These are phyloP conservation scores for Gymnothorax javanicus DNA, from an alignment of 2,797 vertebrate genomes.

Conservation along the genomic window DNA sequence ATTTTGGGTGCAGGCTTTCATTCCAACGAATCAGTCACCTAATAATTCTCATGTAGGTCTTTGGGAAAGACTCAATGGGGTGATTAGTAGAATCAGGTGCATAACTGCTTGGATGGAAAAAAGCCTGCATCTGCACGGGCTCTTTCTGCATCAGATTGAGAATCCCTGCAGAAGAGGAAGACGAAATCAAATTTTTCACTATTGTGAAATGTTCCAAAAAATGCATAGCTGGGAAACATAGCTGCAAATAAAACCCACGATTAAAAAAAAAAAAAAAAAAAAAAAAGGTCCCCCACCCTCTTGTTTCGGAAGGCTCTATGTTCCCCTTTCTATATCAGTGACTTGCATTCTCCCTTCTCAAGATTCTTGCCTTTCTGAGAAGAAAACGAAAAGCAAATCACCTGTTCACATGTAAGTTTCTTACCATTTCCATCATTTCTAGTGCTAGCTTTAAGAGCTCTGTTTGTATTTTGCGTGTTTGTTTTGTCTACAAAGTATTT, in stretches of 20 bases:
- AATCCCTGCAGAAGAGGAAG: not conserved
- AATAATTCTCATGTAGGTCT: no score
- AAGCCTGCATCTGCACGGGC: no score
- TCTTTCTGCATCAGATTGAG: no score
- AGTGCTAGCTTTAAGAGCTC: not conserved
- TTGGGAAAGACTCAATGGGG: no score
- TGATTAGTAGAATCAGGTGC: no score
- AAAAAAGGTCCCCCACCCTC: not conserved
- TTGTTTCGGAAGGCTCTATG: not conserved
- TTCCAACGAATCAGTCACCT: no score
- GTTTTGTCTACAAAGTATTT: not conserved
- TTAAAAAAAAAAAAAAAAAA: no score
- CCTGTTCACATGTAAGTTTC: conserved; percentile 21
- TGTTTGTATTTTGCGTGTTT: not conserved
- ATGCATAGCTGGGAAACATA: conserved; percentile 24
- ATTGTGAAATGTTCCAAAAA: conserved; percentile 13
- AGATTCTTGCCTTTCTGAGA: not conserved
- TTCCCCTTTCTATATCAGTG: not conserved
- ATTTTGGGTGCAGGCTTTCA: no score
- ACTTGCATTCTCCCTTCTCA: not conserved
- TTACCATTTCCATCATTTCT: not conserved
- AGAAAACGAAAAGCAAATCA: conserved; percentile 2
- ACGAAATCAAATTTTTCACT: conserved; percentile 3
- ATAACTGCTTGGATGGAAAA: no score
- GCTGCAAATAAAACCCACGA: conserved; percentile 16